Evolutionary conservation across 2,888 invertebrate genomes (phyloP).

Genomic region (Aspidiotus rigidus): DNA sequence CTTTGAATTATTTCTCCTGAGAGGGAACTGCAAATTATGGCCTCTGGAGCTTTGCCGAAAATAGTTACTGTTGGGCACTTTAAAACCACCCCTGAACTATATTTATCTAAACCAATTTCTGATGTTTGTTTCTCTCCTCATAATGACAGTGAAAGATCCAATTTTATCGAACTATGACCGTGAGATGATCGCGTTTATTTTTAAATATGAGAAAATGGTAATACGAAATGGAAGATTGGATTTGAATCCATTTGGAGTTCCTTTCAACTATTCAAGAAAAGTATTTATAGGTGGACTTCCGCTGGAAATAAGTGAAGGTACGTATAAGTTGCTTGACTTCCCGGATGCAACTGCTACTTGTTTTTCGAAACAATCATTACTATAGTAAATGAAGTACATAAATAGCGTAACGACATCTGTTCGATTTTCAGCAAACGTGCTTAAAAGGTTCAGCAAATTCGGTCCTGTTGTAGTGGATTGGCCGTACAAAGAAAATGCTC

Average conservation of each 20-base stretch:
- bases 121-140: too few relatives aligned
- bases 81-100: too few relatives aligned
- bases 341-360: not conserved
- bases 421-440: conserved; percentile 11
- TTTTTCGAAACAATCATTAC: not conserved
- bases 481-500: conserved; percentile 29
- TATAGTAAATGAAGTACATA: not conserved
- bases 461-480: conserved; percentile 20
- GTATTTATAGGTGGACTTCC: conserved; percentile 31
- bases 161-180: conserved; percentile 15
- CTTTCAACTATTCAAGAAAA: conserved; percentile 18
- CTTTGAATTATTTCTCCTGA: too few relatives aligned
- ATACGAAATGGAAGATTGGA: conserved; percentile 16
- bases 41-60: not conserved
- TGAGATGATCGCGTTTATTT: conserved; percentile 3
- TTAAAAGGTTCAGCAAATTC: conserved; percentile 19
- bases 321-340: not conserved
- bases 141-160: conserved; percentile 20
- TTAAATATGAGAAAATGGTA: not conserved
- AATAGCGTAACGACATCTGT: not conserved
- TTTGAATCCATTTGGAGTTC: conserved; percentile 12
- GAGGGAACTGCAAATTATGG: too few relatives aligned
- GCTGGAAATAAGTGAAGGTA: conserved; percentile 24
- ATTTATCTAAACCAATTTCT: too few relatives aligned
- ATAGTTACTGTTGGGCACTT: too few relatives aligned